phyloP scores from a whole-genome alignment of 2,888 invertebrate species.

The Theretra japonica region DNA sequence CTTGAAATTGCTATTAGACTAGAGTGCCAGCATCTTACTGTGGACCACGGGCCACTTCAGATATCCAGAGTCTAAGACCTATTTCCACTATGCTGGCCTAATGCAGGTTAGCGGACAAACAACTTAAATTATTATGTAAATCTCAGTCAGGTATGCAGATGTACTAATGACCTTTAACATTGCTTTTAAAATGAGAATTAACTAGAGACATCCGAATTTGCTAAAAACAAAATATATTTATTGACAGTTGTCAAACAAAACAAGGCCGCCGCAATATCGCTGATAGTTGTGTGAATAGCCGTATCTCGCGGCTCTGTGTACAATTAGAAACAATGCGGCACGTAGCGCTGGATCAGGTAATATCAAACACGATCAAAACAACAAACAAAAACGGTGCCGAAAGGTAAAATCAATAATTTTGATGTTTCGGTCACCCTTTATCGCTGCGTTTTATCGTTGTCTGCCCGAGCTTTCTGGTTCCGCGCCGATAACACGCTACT shows the following conservation, averaged over 20 bases:
- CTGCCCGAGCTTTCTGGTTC: constrained; percentile 61
- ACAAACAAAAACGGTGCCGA: constrained; percentile 33
- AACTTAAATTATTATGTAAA: no score
- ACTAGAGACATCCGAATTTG: no score
- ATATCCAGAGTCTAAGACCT: no score
- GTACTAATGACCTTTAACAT: no score
- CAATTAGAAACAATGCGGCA: constrained; percentile 13
- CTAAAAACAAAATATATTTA: not conserved
- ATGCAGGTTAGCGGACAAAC: no score
- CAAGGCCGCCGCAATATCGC: not conserved
- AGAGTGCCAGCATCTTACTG: no score
- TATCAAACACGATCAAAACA: constrained; percentile 31
- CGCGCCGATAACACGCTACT: constrained; percentile 71
- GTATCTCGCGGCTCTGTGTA: not conserved
- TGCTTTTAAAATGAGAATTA: no score
- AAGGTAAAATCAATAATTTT: constrained; percentile 73
- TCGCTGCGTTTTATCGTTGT: constrained; percentile 71
- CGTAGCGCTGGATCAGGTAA: not conserved
- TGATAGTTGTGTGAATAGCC: constrained; percentile 3
- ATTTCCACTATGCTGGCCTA: no score
- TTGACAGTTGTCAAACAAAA: not conserved
- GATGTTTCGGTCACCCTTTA: constrained; percentile 66
- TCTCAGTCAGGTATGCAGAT: no score
- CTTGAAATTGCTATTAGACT: no score
- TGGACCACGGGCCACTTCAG: no score